These are phyloP conservation scores for Hydrocynus forskahlii DNA, from an alignment of 2,797 vertebrate species.

Conservation along the genomic window DNA sequence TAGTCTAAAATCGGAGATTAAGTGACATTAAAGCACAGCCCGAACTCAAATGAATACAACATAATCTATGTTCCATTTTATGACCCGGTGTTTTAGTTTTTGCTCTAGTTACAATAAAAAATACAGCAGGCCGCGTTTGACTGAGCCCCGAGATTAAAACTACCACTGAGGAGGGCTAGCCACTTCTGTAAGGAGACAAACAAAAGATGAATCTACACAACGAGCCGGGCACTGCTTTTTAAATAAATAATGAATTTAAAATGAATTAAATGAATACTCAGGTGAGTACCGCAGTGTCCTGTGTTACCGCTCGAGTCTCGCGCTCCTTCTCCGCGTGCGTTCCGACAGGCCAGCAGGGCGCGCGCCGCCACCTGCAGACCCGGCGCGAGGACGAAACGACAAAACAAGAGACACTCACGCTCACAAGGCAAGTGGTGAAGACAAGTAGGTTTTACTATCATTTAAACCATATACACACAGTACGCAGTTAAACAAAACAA, in stretches of 20 bases:
- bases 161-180: too few relatives aligned
- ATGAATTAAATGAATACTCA: background rate
- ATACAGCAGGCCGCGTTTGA: background rate
- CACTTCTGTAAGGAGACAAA: background rate
- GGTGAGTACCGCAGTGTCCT: slow-evolving; percentile 51
- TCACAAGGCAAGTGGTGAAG: too few relatives aligned
- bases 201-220: background rate
- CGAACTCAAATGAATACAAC: background rate
- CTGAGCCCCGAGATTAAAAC: background rate
- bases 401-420: background rate
- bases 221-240: background rate
- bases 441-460: too few relatives aligned
- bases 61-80: background rate
- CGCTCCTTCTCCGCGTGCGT: slow-evolving; percentile 21
- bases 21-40: background rate
- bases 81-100: background rate
- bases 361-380: background rate
- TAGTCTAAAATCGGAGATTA: background rate
- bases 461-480: too few relatives aligned
- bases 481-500: too few relatives aligned
- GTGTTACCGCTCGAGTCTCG: slow-evolving; percentile 50
- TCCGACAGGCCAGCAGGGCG: background rate
- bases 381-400: too few relatives aligned
- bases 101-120: background rate
- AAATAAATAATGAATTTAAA: background rate